Base-by-base conservation (phyloP, 1,140 invertebrate genomes). In the Ips nitidus region DNA sequence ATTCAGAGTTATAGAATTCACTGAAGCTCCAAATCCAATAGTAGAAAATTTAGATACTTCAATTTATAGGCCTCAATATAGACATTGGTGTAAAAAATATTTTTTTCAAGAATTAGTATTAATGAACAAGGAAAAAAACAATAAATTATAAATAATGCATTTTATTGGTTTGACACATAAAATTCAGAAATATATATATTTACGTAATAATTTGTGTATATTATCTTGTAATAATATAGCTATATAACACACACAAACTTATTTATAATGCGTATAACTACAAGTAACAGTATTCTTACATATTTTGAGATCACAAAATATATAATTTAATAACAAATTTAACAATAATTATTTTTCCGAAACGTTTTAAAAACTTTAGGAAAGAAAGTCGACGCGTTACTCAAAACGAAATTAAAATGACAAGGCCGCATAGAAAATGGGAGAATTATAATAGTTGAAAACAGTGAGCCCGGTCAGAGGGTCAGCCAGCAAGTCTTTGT, bases 221-320 rank as follows among this genome's bases (percentile, higher is more conserved):
- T 79, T 75, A 73, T 71, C 62, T 59, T 74, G 72, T 73, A 75
- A 76, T 77, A 75, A 75, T 77, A 73, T 79, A 76, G 72, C 72
- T 76, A 75, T 77, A 66, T 75, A 71, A 73, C 59, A 76, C 73
- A 77, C 74, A 75, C 74, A 76, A 74, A 75, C 74, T 74, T 79
- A 77, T 73, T 71, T 75, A 73, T 75, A 75, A 75, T 74, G 68
- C 71, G 72, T 69, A 70, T 73, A 69, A 72, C 62, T 76, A 77
- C 73, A 76, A 66, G 72, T 75, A 79, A 76, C 75, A 77, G 74
- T 75, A 79, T 77, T 73, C 74, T 76, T 77, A 77, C 75, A 78
- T 79, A 77, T 78, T 78, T 76, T 79, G 77, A 79, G 77, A 79
- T 79, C 77, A 79, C 77, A 78, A 78, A 79, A 79, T 78, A 76